Percentiles rank a stretch among this genome's conserved stretches.
These are phyloP conservation scores for Phalacrocorax aristotelis DNA, from an alignment of 2,113 vertebrate genomes.

Conservation along the genomic window DNA sequence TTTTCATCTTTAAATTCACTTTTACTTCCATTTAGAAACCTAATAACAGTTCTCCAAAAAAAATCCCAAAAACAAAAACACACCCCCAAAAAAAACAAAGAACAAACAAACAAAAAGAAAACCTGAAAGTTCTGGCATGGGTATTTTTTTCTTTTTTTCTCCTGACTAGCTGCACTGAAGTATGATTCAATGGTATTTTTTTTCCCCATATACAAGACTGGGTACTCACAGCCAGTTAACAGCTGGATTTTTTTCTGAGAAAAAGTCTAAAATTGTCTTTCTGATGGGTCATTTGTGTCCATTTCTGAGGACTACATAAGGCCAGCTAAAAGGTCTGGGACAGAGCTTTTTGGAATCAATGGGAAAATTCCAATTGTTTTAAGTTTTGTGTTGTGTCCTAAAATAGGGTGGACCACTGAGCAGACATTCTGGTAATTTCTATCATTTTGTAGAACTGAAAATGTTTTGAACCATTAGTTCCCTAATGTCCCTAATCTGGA, in stretches of 20 bases:
- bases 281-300: background rate
- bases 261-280: background rate
- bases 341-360: background rate
- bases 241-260: background rate
- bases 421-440: background rate
- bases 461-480: background rate
- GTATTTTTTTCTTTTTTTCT: background rate
- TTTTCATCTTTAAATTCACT: background rate
- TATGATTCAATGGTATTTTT: background rate
- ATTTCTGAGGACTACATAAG: background rate
- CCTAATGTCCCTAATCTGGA: background rate
- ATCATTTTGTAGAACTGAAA: background rate
- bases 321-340: background rate
- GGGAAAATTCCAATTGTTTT: background rate
- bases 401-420: background rate
- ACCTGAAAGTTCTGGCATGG: background rate
- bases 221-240: background rate
- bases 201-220: background rate
- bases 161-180: background rate
- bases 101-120: background rate
- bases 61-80: background rate
- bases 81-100: too few species aligned
- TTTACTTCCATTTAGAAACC: background rate
- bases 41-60: background rate
- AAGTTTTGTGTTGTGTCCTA: background rate